phyloP scores from a whole-genome alignment of 2,797 vertebrate genomes.

The Xerus rutilus region DNA sequence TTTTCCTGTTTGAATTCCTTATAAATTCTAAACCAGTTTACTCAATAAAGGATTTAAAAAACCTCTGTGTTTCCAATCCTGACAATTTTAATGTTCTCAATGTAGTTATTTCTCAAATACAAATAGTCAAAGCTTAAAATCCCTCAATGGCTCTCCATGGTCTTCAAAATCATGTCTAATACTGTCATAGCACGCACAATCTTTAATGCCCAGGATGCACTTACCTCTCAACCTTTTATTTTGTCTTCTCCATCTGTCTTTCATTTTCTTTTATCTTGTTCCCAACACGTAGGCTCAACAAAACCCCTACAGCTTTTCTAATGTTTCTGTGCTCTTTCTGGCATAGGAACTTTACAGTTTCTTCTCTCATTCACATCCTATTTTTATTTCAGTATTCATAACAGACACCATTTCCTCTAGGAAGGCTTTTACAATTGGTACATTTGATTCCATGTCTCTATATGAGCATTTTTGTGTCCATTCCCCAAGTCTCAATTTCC shows the following conservation, averaged over 20 bases:
- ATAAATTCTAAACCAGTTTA: background rate
- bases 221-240: background rate
- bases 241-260: background rate
- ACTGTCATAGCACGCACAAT: background rate
- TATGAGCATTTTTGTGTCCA: constrained; percentile 5
- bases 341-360: background rate
- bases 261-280: background rate
- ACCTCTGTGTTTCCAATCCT: background rate
- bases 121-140: constrained; percentile 38
- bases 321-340: background rate
- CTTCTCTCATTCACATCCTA: background rate
- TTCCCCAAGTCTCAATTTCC: background rate
- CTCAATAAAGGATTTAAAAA: background rate
- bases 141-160: background rate
- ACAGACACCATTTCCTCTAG: background rate
- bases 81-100: background rate
- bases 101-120: background rate
- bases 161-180: background rate
- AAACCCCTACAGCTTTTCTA: background rate
- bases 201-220: background rate
- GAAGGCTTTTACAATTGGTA: background rate
- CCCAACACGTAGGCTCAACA: background rate
- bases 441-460: background rate
- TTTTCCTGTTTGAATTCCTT: no score
- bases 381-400: background rate